Evolutionary conservation across 2,797 vertebrate genomes (phyloP).

Genomic region (Cottoperca gobio): DNA sequence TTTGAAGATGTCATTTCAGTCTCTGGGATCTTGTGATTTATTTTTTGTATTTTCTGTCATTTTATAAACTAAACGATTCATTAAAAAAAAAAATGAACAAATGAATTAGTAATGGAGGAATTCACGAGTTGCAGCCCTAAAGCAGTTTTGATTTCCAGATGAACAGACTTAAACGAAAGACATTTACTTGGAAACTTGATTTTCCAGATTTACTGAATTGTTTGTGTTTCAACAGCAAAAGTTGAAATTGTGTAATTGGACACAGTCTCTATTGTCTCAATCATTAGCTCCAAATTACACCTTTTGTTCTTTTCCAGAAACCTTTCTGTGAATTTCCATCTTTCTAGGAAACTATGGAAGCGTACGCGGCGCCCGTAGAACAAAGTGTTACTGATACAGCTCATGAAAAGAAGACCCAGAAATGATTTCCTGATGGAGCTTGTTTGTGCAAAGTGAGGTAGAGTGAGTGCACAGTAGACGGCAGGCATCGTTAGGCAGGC

Average conservation of each 20-base stretch:
- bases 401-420: conserved; percentile 24
- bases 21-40: background rate
- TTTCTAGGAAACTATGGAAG: too few relatives aligned
- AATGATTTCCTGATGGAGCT: conserved; percentile 6
- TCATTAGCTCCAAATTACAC: background rate
- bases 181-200: background rate
- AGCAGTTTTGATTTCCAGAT: background rate
- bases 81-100: background rate
- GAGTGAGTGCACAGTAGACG: conserved; percentile 53
- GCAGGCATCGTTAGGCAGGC: conserved; percentile 72
- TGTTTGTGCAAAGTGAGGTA: conserved; percentile 64
- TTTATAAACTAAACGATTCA: background rate
- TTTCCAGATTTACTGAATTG: background rate
- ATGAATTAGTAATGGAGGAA: background rate
- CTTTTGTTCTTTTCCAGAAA: background rate
- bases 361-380: conserved; percentile 1
- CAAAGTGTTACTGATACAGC: background rate
- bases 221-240: background rate
- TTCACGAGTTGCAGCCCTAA: background rate
- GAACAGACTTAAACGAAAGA: background rate
- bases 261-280: background rate
- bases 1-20: background rate
- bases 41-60: background rate
- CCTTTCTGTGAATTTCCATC: background rate
- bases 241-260: background rate